Evolutionary conservation across 2,113 vertebrate genomes (phyloP), one percentile per base, ranked within the genome.

Genomic region (Marmota flaviventris): DNA sequence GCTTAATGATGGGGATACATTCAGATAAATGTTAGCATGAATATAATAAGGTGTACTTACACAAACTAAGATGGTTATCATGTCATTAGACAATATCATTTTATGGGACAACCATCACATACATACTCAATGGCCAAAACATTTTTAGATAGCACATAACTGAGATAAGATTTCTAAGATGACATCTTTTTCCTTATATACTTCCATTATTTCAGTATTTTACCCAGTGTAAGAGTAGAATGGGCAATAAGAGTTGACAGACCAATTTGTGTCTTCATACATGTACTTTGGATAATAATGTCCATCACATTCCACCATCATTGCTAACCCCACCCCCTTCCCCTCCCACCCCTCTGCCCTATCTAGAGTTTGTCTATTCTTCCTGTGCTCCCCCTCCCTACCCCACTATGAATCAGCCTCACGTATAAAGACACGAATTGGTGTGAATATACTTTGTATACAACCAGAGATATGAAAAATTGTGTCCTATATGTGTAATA

Each of bases 131-230:
- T 29, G 12, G 24, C 39, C 24, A 45, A 76, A 76, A 42, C 39
- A 27, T 76, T 37, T 11, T 27, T 42, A 42, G 4, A 75, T 2
- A 24, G 39, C 12, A 27, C 12, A 45, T 76, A 8, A 34, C 2
- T 79, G 29, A 53, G 48, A 29, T 37, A 85, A 85, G 1, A 81
- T 56, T 94, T 94, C 20, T 89, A 56, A 89, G 34, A 63, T 25
- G 25, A 63, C 9, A 63, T 27, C 61, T 63, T 77, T 88, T 56
- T 53, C 29, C 86, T 87, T 84, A 34, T 48, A 65, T 10, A 34
- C 42, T 56, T 85, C 32, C 29, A 85, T 63, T 81, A 81, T 12
- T 85, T 93, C 48, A 94, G 1, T 94, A 56, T 56, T 95, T 63
- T 76, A 77, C 51, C 24, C 18, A 77, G 6, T n/a, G 65, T 48